Evolutionary conservation across 2,797 vertebrate species (phyloP).

Genomic region (Heterohyrax brucei): DNA sequence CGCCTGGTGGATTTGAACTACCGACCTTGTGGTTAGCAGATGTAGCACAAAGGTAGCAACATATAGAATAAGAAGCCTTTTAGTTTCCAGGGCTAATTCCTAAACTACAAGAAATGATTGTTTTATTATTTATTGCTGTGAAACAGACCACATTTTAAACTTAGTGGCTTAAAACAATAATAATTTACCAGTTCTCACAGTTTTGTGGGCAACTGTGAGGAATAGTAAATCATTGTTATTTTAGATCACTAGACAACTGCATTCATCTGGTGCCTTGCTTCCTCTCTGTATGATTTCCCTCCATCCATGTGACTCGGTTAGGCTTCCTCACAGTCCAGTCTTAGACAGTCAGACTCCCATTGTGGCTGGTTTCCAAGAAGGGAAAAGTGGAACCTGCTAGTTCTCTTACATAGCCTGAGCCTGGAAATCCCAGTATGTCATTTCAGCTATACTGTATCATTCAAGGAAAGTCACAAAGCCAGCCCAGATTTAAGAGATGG

Average conservation of each 20-base stretch:
- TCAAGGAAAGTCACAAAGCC: background rate
- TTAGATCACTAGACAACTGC: background rate
- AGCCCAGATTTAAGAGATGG: background rate
- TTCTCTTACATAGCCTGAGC: background rate
- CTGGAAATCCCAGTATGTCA: background rate
- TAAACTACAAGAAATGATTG: background rate
- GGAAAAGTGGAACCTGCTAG: background rate
- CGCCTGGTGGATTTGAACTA: too few relatives aligned
- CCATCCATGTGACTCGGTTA: background rate
- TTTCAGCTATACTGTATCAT: background rate
- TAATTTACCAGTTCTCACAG: background rate
- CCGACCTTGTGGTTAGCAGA: too few relatives aligned
- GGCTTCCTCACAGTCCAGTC: background rate
- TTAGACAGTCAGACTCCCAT: background rate
- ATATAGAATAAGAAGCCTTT: slow-evolving; percentile 4
- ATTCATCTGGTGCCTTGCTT: background rate
- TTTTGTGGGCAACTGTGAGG: background rate
- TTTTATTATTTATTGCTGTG: slow-evolving; percentile 46
- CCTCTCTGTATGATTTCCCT: background rate
- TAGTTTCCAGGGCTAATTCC: slow-evolving; percentile 22
- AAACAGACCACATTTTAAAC: background rate
- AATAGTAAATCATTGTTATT: too few relatives aligned
- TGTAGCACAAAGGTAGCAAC: background rate
- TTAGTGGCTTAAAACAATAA: background rate
- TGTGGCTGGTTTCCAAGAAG: background rate